Evolutionary conservation across 2,888 invertebrate species (phyloP).

Genomic region (Bembecia ichneumoniformis): DNA sequence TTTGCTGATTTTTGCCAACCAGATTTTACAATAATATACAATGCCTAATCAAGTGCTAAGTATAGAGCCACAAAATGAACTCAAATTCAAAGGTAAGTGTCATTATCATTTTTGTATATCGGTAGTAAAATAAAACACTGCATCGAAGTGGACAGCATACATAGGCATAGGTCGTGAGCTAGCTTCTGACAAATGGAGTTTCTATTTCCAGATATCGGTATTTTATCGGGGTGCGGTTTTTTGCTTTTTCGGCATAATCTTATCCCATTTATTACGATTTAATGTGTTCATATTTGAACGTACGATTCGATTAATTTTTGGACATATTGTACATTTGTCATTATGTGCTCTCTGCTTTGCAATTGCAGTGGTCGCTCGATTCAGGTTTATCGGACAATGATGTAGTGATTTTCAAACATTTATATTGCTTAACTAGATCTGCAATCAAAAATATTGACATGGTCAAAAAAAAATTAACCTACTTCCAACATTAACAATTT

Average conservation of each 20-base stretch:
- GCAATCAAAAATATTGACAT: too few relatives aligned
- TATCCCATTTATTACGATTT: too few relatives aligned
- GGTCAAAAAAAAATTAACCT: too few relatives aligned
- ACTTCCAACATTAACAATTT: too few relatives aligned
- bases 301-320: too few relatives aligned
- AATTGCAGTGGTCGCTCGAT: too few relatives aligned
- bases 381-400: too few relatives aligned
- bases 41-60: constrained; percentile 84
- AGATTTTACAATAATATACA: constrained; percentile 50
- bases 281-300: too few relatives aligned
- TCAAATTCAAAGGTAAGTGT: constrained; percentile 89
- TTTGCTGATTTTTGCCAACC: constrained; percentile 49
- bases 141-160: constrained; percentile 46
- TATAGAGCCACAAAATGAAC: constrained; percentile 90
- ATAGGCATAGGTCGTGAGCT: constrained; percentile 56
- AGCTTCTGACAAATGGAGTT: constrained; percentile 69
- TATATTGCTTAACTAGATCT: too few relatives aligned
- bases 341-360: too few relatives aligned
- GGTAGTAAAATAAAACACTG: constrained; percentile 19
- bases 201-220: constrained; percentile 70
- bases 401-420: too few relatives aligned
- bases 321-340: too few relatives aligned
- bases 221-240: constrained; percentile 67
- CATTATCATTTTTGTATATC: constrained; percentile 16
- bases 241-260: constrained; percentile 18